These are phyloP conservation scores for Entomobrya multifasciata DNA, from an alignment of 2,888 invertebrate species.

Conservation along the genomic window DNA sequence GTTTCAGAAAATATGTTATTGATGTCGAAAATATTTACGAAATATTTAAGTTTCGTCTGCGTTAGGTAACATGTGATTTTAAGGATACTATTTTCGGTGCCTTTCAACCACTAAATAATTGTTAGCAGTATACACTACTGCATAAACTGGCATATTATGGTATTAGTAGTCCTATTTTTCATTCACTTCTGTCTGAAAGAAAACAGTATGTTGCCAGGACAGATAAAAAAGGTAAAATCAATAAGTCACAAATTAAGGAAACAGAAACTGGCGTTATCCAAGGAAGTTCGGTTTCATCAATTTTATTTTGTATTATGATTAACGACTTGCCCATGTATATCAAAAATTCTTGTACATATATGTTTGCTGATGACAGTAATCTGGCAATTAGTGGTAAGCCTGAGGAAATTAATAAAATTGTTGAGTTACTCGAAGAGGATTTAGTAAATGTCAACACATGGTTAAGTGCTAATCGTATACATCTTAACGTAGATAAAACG, in stretches of 20 bases:
- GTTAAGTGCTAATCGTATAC: slow-evolving; percentile 57
- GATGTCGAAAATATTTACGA: too few species aligned
- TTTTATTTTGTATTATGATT: slow-evolving; percentile 44
- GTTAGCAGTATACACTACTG: too few species aligned
- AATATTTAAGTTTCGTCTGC: too few species aligned
- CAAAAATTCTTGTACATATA: slow-evolving; percentile 10
- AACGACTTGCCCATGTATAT: slow-evolving; percentile 55
- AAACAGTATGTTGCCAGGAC: slow-evolving; percentile 41
- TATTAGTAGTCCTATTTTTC: slow-evolving; percentile 38
- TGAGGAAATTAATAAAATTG: not conserved
- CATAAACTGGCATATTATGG: slow-evolving; percentile 65
- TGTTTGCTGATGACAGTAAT: slow-evolving; percentile 69
- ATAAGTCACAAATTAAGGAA: not conserved
- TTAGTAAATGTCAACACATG: slow-evolving; percentile 2
- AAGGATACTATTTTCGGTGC: too few species aligned
- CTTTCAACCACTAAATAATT: too few species aligned
- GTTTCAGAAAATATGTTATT: too few species aligned
- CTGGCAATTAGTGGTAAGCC: slow-evolving; percentile 3
- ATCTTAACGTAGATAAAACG: slow-evolving; percentile 56
- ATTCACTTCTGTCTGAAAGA: slow-evolving; percentile 37
- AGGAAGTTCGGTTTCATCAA: not conserved
- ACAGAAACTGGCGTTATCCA: slow-evolving; percentile 45
- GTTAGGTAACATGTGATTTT: too few species aligned
- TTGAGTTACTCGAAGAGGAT: slow-evolving; percentile 40
- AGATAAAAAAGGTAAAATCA: not conserved